Percentiles rank a stretch among this genome's conserved stretches.
Evolutionary conservation across 2,888 invertebrate genomes (phyloP).

Genomic region (Lordiphosa fenestrarum): DNA sequence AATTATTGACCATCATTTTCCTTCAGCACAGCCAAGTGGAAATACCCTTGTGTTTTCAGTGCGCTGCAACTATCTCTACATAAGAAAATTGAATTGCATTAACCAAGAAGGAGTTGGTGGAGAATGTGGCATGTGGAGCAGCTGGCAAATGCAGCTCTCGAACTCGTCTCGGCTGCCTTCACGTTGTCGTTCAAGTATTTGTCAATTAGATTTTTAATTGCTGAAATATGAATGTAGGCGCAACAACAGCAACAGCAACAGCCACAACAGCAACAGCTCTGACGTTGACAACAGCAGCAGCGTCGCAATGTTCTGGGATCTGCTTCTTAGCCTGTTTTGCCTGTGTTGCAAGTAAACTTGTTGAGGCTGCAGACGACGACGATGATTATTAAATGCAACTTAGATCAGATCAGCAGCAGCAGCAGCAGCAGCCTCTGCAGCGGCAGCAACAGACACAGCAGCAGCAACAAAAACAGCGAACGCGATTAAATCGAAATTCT

Average conservation of each 20-base stretch:
- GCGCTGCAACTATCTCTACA: too few relatives aligned
- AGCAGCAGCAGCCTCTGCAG: slow-evolving; percentile 25
- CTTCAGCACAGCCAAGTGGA: too few relatives aligned
- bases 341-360: slow-evolving; percentile 55
- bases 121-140: slow-evolving; percentile 45
- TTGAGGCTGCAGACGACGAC: slow-evolving; percentile 47
- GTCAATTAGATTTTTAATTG: slow-evolving; percentile 75
- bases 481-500: slow-evolving; percentile 73
- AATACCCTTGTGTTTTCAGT: too few relatives aligned
- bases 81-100: too few relatives aligned
- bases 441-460: slow-evolving; percentile 27
- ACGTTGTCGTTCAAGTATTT: slow-evolving; percentile 71
- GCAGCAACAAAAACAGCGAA: slow-evolving; percentile 46
- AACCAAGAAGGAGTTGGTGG: not conserved
- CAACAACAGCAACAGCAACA: slow-evolving; percentile 31
- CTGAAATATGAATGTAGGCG: slow-evolving; percentile 75
- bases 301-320: slow-evolving; percentile 32
- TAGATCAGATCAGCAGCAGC: slow-evolving; percentile 64
- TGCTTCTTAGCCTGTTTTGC: slow-evolving; percentile 64
- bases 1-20: too few relatives aligned
- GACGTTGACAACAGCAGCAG: not conserved
- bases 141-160: slow-evolving; percentile 36
- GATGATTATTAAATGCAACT: slow-evolving; percentile 73
- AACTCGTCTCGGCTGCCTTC: slow-evolving; percentile 52
- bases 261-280: slow-evolving; percentile 12